phyloP scores from a whole-genome alignment of 2,113 vertebrate species.

The Argyrosomus japonicus region DNA sequence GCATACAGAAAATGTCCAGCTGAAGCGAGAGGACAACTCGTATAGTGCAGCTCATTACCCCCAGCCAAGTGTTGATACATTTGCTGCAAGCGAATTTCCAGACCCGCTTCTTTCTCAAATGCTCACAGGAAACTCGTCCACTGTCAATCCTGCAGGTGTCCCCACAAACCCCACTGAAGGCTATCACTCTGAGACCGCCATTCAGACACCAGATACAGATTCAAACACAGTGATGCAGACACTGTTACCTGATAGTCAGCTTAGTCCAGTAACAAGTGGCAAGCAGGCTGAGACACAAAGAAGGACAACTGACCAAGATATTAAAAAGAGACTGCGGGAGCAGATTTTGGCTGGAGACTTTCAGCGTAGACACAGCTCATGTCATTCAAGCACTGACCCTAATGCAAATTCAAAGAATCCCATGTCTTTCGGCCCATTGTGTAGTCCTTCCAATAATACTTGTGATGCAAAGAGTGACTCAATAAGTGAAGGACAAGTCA shows the following conservation, averaged over 20 bases:
- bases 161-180: constrained; percentile 55
- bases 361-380: constrained; percentile 77
- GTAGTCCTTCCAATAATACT: constrained; percentile 39
- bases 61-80: constrained; percentile 80
- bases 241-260: constrained; percentile 39
- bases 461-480: constrained; percentile 43
- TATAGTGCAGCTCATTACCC: constrained; percentile 75
- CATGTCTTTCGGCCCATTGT: constrained; percentile 26
- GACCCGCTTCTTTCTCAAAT: constrained; percentile 82
- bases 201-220: constrained; percentile 52
- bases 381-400: constrained; percentile 64
- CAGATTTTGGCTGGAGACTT: constrained; percentile 89
- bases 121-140: constrained; percentile 81
- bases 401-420: constrained; percentile 48
- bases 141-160: constrained; percentile 46
- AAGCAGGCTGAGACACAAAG: constrained; percentile 31
- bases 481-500: neutral
- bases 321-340: constrained; percentile 85
- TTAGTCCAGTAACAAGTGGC: constrained; percentile 18
- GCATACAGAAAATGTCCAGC: constrained; percentile 76
- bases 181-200: constrained; percentile 52
- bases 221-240: constrained; percentile 42
- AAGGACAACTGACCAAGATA: constrained; percentile 80
- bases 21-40: constrained; percentile 67
- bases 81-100: constrained; percentile 77